Evolutionary conservation across 92 coral and sea anemone species (phyloP).

Genomic region (Hydrozoanthus gracilis): DNA sequence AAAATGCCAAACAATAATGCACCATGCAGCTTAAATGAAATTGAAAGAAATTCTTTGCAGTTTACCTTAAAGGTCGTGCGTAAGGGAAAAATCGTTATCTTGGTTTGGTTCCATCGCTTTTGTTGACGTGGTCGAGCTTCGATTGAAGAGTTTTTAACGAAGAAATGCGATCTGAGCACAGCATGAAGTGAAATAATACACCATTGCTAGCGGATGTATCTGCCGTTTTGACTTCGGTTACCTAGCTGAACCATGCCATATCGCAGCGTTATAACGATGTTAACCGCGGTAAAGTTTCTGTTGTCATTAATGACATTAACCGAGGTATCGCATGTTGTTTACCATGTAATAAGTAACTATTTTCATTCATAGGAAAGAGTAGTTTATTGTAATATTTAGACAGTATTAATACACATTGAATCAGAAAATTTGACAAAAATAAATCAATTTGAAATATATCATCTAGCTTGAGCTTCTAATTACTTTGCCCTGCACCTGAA

Average conservation of each 20-base stretch:
- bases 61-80: conserved; percentile 15
- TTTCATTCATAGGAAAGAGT: no score
- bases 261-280: conserved; percentile 17
- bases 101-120: conserved; percentile 3
- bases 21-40: background rate
- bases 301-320: no score
- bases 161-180: conserved; percentile 15
- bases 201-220: background rate
- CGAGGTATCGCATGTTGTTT: no score
- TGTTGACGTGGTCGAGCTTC: background rate
- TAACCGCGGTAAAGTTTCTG: no score
- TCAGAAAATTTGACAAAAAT: no score
- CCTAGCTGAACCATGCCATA: conserved; percentile 25
- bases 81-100: background rate
- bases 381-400: no score
- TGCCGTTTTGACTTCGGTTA: background rate
- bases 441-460: no score
- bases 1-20: conserved; percentile 3
- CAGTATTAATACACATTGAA: no score
- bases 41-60: background rate
- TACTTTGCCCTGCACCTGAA: background rate
- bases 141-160: conserved; percentile 5
- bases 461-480: no score
- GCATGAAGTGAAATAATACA: conserved; percentile 24
- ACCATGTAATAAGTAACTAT: no score